phyloP scores from a whole-genome alignment of 2,113 vertebrate species.

The Oryzias melastigma region DNA sequence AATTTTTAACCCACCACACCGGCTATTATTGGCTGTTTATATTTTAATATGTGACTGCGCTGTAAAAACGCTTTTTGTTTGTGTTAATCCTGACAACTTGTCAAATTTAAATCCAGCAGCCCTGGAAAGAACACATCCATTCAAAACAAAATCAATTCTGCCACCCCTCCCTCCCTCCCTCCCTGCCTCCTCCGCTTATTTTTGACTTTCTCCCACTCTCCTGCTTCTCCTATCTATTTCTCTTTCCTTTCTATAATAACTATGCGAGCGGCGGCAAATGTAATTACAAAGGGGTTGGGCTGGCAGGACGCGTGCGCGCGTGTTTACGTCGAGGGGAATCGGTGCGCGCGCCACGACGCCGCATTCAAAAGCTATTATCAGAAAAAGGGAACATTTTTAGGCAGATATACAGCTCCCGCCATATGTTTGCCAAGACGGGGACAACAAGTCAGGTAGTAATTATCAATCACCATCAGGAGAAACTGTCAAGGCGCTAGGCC shows the following conservation, averaged over 20 bases:
- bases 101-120: conserved; percentile 57
- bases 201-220: conserved; percentile 56
- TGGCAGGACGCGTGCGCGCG: conserved; percentile 1
- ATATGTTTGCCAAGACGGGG: conserved; percentile 68
- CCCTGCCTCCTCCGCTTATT: conserved; percentile 27
- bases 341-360: conserved; percentile 60
- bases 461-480: conserved; percentile 76
- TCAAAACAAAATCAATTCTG: conserved; percentile 57
- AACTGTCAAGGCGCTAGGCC: conserved; percentile 58
- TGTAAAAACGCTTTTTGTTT: conserved; percentile 49
- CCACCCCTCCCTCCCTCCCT: neutral
- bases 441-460: conserved; percentile 75
- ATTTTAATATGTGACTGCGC: conserved; percentile 48
- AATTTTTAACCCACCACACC: conserved; percentile 32
- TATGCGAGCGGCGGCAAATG: conserved; percentile 65
- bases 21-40: conserved; percentile 58
- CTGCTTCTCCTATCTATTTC: conserved; percentile 56
- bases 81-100: conserved; percentile 57
- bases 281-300: conserved; percentile 64
- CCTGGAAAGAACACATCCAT: conserved; percentile 50
- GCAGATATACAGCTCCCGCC: conserved; percentile 63
- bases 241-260: conserved; percentile 58
- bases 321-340: neutral
- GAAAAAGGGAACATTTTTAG: conserved; percentile 61
- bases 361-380: conserved; percentile 77